A percentile compares a stretch with the other conserved stretches of the same genome.
phyloP scores from a whole-genome alignment of 2,888 invertebrate genomes.

The Eupithecia dodoneata region DNA sequence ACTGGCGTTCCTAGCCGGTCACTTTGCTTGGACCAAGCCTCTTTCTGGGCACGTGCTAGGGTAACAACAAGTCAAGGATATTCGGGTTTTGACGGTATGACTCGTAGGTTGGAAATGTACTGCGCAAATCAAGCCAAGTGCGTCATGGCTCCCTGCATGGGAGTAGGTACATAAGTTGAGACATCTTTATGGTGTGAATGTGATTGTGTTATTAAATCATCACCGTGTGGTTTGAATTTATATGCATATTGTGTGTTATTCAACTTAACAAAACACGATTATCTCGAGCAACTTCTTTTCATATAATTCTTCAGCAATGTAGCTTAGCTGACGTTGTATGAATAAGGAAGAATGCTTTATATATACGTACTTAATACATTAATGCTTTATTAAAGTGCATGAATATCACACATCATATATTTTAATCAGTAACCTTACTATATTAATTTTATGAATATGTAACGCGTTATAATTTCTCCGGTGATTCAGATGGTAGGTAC shows the following conservation, averaged over 20 bases:
- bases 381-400: background rate
- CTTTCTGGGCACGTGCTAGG: conserved; percentile 38
- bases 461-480: conserved; percentile 10
- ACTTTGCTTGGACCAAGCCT: conserved; percentile 43
- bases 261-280: conserved; percentile 32
- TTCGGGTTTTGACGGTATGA: conserved; percentile 32
- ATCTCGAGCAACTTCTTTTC: conserved; percentile 33
- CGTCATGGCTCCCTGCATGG: conserved; percentile 52
- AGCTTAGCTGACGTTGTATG: conserved; percentile 1
- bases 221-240: conserved; percentile 43
- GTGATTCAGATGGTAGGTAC: conserved; percentile 33
- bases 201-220: conserved; percentile 55
- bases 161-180: conserved; percentile 44
- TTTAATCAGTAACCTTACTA: conserved; percentile 7
- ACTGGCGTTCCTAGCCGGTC: conserved; percentile 56
- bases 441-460: background rate
- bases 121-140: conserved; percentile 54
- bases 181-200: conserved; percentile 52
- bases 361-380: background rate
- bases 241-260: conserved; percentile 36
- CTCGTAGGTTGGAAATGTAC: conserved; percentile 56
- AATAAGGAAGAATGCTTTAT: background rate
- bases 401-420: conserved; percentile 1
- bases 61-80: conserved; percentile 55
- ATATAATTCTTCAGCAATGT: conserved; percentile 32